Conservation (phyloP, 1,140 invertebrate genomes). For the Tetramorium parvispinum region DNA sequence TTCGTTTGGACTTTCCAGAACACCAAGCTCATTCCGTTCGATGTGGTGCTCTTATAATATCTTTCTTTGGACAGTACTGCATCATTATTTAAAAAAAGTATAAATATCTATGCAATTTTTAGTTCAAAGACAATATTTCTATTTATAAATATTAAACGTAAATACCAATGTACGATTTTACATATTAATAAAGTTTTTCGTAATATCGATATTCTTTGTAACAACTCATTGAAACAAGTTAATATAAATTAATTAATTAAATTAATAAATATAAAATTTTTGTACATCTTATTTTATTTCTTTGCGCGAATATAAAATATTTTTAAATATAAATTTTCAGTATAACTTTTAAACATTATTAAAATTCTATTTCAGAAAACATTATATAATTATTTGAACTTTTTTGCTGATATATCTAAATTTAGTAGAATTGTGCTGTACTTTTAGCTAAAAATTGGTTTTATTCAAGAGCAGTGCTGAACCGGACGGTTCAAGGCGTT, state of each 20-base stretch:
- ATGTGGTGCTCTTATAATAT: not conserved
- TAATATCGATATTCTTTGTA: not conserved
- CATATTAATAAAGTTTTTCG: not conserved
- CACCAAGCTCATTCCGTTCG: conserved; percentile 64
- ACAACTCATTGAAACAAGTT: not conserved
- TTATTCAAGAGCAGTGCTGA: conserved; percentile 9
- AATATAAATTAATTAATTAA: not conserved
- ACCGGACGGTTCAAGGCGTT: conserved; percentile 12
- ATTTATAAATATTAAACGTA: not conserved
- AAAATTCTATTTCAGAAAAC: not conserved
- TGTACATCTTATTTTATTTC: not conserved
- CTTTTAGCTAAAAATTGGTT: not conserved
- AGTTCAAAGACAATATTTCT: not conserved
- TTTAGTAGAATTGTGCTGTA: not conserved
- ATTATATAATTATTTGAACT: not conserved
- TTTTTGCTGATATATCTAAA: conserved; percentile 8
- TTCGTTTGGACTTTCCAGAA: conserved; percentile 70
- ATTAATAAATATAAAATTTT: not conserved
- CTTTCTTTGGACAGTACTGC: not conserved
- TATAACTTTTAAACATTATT: not conserved
- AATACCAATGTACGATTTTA: not conserved
- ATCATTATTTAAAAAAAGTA: not conserved
- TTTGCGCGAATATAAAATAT: not conserved
- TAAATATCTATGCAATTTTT: not conserved
- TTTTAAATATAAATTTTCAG: not conserved